phyloP scores from a whole-genome alignment of 2,113 vertebrate species.

The Perca flavescens region DNA sequence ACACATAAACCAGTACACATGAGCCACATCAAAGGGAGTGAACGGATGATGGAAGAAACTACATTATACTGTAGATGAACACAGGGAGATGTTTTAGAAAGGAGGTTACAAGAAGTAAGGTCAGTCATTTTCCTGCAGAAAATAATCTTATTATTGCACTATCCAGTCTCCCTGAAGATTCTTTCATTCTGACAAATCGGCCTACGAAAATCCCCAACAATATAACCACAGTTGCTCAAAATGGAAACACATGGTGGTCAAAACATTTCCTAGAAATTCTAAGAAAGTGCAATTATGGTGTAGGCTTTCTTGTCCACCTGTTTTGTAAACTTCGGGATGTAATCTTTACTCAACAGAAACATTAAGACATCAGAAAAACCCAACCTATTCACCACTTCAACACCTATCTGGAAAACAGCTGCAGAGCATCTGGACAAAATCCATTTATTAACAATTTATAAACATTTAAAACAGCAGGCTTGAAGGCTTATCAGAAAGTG shows the following conservation, averaged over 20 bases:
- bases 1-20: background rate
- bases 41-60: background rate
- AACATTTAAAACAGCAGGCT: background rate
- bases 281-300: background rate
- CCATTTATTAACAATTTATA: background rate
- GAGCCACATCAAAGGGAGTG: constrained; percentile 2
- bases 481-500: background rate
- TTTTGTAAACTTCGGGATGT: background rate
- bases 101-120: no score
- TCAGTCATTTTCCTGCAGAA: no score
- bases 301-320: constrained; percentile 7
- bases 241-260: background rate
- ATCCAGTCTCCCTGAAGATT: no score
- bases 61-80: background rate
- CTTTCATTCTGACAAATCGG: no score
- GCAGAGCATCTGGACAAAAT: constrained; percentile 1
- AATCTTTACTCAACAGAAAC: background rate
- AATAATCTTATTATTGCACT: no score
- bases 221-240: background rate
- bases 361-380: background rate
- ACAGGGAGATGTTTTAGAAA: background rate
- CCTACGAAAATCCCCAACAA: no score
- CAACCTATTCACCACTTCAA: background rate
- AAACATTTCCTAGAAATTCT: background rate
- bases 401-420: background rate